Evolutionary conservation across 2,113 vertebrate genomes (phyloP).

Genomic region (Hylia prasina): DNA sequence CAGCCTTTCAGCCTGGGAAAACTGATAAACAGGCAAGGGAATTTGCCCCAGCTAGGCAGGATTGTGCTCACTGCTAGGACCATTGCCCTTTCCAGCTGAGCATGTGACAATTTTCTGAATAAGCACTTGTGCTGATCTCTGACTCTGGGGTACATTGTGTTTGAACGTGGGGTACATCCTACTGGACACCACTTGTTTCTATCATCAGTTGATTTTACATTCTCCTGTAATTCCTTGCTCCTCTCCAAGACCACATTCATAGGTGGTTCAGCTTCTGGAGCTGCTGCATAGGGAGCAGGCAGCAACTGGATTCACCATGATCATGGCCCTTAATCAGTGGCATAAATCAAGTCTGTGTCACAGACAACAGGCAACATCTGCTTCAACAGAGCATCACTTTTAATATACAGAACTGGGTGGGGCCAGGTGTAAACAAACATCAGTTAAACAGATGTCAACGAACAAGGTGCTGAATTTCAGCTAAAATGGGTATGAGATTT

Average conservation of each 20-base stretch:
- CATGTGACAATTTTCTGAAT: not conserved
- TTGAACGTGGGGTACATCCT: not conserved
- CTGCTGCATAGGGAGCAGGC: not conserved
- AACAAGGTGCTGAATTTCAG: not conserved
- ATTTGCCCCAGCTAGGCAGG: not conserved
- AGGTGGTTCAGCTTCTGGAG: not conserved
- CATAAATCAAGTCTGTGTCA: not conserved
- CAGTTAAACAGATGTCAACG: not conserved
- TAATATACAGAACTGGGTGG: not conserved
- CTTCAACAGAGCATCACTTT: not conserved
- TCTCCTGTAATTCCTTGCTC: not conserved
- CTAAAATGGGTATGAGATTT: not conserved
- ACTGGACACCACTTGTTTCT: not conserved
- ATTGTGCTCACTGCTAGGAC: not conserved
- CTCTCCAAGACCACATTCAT: not conserved
- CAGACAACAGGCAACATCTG: not conserved
- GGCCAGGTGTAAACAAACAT: not conserved
- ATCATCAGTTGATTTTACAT: not conserved
- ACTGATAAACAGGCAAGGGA: not conserved
- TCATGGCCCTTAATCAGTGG: not conserved
- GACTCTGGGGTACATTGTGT: not conserved
- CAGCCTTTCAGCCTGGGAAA: not conserved
- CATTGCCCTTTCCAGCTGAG: not conserved
- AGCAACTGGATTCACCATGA: not conserved
- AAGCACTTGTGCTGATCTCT: not conserved